These are phyloP conservation scores for Lepus europaeus DNA, from an alignment of 2,113 vertebrate genomes.

Conservation along the genomic window DNA sequence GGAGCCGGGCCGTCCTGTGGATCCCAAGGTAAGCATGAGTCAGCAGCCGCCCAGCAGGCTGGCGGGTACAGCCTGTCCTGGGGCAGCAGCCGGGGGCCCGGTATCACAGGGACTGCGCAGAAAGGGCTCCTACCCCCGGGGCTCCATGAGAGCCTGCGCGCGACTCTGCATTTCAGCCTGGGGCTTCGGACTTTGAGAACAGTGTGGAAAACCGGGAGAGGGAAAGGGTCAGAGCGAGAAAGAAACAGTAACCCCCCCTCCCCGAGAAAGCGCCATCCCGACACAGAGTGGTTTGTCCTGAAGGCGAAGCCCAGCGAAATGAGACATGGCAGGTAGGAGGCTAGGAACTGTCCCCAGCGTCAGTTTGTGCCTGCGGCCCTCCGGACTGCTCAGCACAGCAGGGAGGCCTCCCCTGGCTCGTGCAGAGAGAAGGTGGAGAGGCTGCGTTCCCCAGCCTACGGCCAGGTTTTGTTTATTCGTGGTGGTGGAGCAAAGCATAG, in stretches of 20 bases:
- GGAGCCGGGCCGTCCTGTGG: neutral
- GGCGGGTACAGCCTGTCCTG: neutral
- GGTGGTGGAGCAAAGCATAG: neutral
- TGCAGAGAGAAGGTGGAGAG: neutral
- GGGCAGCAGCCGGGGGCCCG: neutral
- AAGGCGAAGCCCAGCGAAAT: neutral
- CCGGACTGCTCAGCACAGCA: neutral
- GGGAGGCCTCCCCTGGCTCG: neutral
- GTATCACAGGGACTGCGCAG: neutral
- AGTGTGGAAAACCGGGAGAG: neutral
- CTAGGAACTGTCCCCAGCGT: neutral
- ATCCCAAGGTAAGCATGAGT: conserved; percentile 66
- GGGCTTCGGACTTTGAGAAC: conserved; percentile 23
- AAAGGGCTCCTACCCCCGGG: neutral
- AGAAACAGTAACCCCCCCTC: neutral
- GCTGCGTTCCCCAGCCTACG: neutral
- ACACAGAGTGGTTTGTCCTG: neutral
- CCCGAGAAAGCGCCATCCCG: neutral
- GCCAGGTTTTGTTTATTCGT: neutral
- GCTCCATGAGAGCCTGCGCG: neutral
- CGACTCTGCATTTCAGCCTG: neutral
- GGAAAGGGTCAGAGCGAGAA: neutral
- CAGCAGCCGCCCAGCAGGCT: conserved; percentile 59
- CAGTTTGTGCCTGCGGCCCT: neutral
- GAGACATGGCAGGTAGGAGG: neutral